phyloP scores from a whole-genome alignment of 2,888 invertebrate genomes.

The Drepanosiphum platanoidis region DNA sequence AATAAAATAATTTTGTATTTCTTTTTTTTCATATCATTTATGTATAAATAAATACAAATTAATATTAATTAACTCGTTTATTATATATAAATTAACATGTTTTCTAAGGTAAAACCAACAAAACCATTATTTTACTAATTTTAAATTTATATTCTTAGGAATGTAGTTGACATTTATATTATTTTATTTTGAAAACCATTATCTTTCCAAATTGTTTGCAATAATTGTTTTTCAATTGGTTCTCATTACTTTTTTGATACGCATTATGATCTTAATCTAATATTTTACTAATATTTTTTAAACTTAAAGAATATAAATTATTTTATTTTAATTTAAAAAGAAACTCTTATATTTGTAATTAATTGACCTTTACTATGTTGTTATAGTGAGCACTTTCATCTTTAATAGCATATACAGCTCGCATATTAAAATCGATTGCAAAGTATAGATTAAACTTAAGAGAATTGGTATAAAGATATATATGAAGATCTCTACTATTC shows the following conservation, averaged over 20 bases:
- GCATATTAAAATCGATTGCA: constrained; percentile 90
- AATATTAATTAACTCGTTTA: neutral
- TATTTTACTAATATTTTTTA: constrained; percentile 92
- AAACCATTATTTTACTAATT: neutral
- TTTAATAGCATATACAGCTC: constrained; percentile 94
- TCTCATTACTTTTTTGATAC: constrained; percentile 86
- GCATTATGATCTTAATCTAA: constrained; percentile 84
- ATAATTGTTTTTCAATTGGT: constrained; percentile 78
- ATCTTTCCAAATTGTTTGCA: constrained; percentile 80
- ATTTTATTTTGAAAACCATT: constrained; percentile 72
- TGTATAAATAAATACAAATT: constrained; percentile 24
- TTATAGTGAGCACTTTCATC: constrained; percentile 86
- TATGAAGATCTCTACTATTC: constrained; percentile 77
- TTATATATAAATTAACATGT: neutral
- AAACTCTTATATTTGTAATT: neutral
- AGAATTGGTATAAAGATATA: constrained; percentile 89
- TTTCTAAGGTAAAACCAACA: neutral
- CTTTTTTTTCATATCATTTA: constrained; percentile 17
- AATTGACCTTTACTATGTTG: constrained; percentile 86
- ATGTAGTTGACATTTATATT: constrained; percentile 41
- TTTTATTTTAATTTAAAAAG: constrained; percentile 68
- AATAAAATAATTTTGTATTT: constrained; percentile 3
- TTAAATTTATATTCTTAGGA: neutral
- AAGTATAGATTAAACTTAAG: constrained; percentile 95
- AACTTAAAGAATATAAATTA: constrained; percentile 7